These are phyloP conservation scores for Bilobella aurantiaca DNA, from an alignment of 1,140 invertebrate genomes.

Conservation along the genomic window DNA sequence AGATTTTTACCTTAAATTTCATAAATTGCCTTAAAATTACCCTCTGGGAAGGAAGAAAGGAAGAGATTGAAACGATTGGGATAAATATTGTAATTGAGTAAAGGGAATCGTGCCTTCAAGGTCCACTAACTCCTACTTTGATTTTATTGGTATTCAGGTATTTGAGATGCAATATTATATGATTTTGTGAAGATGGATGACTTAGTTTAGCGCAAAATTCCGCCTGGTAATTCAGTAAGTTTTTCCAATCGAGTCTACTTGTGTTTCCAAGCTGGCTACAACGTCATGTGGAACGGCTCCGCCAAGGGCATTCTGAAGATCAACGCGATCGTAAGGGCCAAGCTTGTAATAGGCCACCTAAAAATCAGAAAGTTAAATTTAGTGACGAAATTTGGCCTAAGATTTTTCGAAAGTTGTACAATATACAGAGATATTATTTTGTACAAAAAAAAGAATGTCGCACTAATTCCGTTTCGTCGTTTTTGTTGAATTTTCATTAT, in stretches of 20 bases:
- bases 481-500: too few species aligned
- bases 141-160: background rate
- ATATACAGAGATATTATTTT: too few species aligned
- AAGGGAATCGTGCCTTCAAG: background rate
- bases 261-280: conserved; percentile 21
- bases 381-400: background rate
- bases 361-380: background rate
- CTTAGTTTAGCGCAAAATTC: background rate
- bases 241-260: conserved; percentile 29
- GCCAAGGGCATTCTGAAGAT: conserved; percentile 23
- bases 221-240: background rate
- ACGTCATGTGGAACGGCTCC: conserved; percentile 24
- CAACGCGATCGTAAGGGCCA: conserved; percentile 22
- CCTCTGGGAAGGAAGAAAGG: too few species aligned
- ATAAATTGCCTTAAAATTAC: too few species aligned
- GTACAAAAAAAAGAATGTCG: background rate
- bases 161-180: background rate
- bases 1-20: too few species aligned
- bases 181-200: background rate
- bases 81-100: background rate
- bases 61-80: background rate
- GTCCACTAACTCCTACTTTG: background rate
- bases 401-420: too few species aligned
- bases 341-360: conserved; percentile 27
- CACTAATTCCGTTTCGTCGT: too few species aligned